phyloP scores from a whole-genome alignment of 1,140 invertebrate genomes.

The Marisa cornuarietis region DNA sequence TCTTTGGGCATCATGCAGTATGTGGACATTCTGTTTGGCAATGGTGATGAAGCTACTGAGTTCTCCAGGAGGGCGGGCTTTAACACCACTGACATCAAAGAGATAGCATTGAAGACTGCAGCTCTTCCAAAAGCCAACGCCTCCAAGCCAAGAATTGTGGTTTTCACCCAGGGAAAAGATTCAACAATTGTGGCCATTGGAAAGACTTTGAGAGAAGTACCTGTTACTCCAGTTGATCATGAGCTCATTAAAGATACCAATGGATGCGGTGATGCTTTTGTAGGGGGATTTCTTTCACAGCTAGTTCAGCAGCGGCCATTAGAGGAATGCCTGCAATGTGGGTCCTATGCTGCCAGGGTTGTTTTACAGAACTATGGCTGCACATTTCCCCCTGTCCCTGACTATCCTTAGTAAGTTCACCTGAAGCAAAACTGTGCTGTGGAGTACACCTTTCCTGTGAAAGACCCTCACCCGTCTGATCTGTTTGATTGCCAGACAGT shows the following conservation, averaged over 20 bases:
- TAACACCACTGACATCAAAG: constrained; percentile 77
- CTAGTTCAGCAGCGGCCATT: constrained; percentile 80
- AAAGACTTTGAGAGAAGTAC: constrained; percentile 45
- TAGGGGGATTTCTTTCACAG: constrained; percentile 94
- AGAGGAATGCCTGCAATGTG: constrained; percentile 86
- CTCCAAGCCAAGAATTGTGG: constrained; percentile 72
- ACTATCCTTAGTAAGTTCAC: constrained; percentile 38
- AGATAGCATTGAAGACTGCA: constrained; percentile 85
- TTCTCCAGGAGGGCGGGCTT: constrained; percentile 83
- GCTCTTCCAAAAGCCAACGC: constrained; percentile 82
- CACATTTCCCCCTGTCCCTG: constrained; percentile 52
- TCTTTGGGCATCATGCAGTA: constrained; percentile 87
- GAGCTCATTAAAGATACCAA: constrained; percentile 82
- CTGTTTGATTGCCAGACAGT: no score
- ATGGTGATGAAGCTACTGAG: constrained; percentile 87
- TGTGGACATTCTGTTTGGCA: constrained; percentile 96
- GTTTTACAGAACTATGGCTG: constrained; percentile 63
- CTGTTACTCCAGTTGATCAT: constrained; percentile 45
- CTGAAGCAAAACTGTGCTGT: neutral
- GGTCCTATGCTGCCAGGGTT: constrained; percentile 65
- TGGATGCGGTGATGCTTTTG: constrained; percentile 98
- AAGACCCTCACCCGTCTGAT: no score
- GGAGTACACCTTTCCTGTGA: no score
- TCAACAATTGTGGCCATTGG: constrained; percentile 83
- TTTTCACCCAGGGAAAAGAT: constrained; percentile 91